Evolutionary conservation across 2,888 invertebrate genomes (phyloP).

Genomic region (Dendrolimus pini): DNA sequence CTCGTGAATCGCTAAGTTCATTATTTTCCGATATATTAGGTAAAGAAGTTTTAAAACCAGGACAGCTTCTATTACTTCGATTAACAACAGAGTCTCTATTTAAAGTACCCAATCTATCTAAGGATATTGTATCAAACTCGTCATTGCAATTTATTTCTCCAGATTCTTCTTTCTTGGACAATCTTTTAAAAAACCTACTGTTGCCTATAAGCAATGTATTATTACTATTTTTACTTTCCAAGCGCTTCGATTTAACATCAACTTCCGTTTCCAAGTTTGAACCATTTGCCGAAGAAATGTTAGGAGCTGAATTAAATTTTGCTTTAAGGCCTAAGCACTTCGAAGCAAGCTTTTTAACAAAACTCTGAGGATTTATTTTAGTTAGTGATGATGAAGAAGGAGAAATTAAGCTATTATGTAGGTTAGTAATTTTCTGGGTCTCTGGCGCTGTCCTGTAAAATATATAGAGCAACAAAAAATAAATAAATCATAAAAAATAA

Average conservation of each 20-base stretch:
- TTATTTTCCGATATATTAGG: conserved; percentile 69
- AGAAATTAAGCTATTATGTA: conserved; percentile 57
- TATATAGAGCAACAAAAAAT: conserved; percentile 59
- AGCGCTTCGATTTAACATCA: conserved; percentile 46
- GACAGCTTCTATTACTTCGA: conserved; percentile 67
- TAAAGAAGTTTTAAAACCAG: conserved; percentile 65
- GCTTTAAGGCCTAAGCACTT: conserved; percentile 72
- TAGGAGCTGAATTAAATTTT: conserved; percentile 70
- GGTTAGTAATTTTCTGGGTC: conserved; percentile 68
- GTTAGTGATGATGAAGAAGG: conserved; percentile 65
- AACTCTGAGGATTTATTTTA: conserved; percentile 63
- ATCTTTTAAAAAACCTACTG: conserved; percentile 66
- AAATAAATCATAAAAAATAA: conserved; percentile 10
- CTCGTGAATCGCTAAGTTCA: conserved; percentile 53
- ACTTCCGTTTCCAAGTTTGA: conserved; percentile 45
- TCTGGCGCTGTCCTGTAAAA: conserved; percentile 72
- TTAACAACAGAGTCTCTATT: conserved; percentile 63
- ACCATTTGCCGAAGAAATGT: conserved; percentile 50
- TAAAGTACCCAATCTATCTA: conserved; percentile 59
- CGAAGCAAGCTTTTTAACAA: conserved; percentile 72
- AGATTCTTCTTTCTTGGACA: conserved; percentile 65
- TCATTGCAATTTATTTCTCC: conserved; percentile 64
- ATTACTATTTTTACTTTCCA: conserved; percentile 42
- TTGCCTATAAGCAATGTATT: conserved; percentile 63
- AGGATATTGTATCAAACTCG: conserved; percentile 68